Base-by-base conservation (phyloP, 2,888 invertebrate genomes). In the Chironomus tentans region DNA sequence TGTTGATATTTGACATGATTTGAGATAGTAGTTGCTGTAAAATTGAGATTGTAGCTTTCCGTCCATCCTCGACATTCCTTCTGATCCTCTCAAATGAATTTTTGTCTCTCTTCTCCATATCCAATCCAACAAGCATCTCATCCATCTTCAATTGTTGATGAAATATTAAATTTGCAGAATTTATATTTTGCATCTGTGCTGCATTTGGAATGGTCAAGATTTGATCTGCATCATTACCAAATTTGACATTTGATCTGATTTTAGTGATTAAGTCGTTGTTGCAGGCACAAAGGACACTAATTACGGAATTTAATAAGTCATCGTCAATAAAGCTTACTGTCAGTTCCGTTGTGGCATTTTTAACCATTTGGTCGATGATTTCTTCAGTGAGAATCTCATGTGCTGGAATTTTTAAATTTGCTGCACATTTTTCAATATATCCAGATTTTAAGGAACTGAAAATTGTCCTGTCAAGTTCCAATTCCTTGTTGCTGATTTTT, bases 251-350 rank as follows among this genome's bases (percentile, higher is more conserved):
- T 0, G 81, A 80, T 65, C 84, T 83, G 47, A 83, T 78, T 76
- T 84, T 84, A 4, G 80, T 81, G 78, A 82, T 83, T 76, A 84
- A 78, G 48, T 84, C 84, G 77, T 81, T 82, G 77, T 83, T 82
- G 24, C 83, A 84, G 1, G 81, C 80, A 77, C 80, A 80, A 24
- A 84, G 82, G 0, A 82, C 82, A 28, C 79, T 80, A 0, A 82
- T 81, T 46, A 84, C 80, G 1, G 82, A 76, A 22, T 79, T 80
- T 6, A 91, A 91, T 68, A 98, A 85, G 78, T 90, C 88, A 79
- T 89, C 88, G 82, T 98, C 97, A 12, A 95, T 91, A 75, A 93
- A 85, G 0, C 95, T 93, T 6, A 95, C 91, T 82, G 92, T 93
- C 76, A 97, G 81, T 81, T 97, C 95, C 80, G 80, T 79, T 2